phyloP scores from a whole-genome alignment of 2,113 vertebrate genomes.

The Lipophrys pholis region DNA sequence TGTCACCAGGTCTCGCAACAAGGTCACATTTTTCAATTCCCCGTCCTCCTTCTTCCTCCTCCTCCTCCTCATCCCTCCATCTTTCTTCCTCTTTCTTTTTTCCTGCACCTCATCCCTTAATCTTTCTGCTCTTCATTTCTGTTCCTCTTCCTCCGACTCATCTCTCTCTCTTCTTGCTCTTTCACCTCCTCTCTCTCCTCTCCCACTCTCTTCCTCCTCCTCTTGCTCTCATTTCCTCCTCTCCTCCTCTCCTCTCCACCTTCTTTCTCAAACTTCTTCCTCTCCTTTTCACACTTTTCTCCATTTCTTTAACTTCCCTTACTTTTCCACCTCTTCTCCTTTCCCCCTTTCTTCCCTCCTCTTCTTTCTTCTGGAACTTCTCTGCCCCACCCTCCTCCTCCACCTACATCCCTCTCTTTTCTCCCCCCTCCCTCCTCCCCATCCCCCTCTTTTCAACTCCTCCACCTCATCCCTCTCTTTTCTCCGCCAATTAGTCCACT shows the following conservation, averaged over 20 bases:
- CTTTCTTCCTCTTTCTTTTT: neutral
- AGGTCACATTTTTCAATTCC: slow-evolving; percentile 76
- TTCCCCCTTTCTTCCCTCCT: too few species aligned
- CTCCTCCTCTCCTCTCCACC: too few species aligned
- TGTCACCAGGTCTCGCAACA: slow-evolving; percentile 76
- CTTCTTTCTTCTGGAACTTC: too few species aligned
- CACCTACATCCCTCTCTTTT: too few species aligned
- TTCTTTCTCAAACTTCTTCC: too few species aligned
- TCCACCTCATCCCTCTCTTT: neutral
- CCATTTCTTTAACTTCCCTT: too few species aligned
- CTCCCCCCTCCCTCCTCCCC: too few species aligned
- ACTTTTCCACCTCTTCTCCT: too few species aligned
- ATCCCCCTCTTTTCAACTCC: neutral
- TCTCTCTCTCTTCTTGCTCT: neutral
- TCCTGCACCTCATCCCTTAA: neutral
- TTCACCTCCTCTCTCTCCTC: too few species aligned
- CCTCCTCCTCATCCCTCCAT: neutral
- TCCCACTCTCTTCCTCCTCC: neutral
- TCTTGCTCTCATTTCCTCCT: too few species aligned
- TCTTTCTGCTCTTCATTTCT: neutral
- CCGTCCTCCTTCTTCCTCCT: slow-evolving; percentile 23
- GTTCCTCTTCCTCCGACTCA: neutral
- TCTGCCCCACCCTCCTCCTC: too few species aligned
- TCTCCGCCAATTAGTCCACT: neutral
- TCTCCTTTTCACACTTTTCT: too few species aligned